phyloP scores from a whole-genome alignment of 2,888 invertebrate species.

The Callyntrura sp. region DNA sequence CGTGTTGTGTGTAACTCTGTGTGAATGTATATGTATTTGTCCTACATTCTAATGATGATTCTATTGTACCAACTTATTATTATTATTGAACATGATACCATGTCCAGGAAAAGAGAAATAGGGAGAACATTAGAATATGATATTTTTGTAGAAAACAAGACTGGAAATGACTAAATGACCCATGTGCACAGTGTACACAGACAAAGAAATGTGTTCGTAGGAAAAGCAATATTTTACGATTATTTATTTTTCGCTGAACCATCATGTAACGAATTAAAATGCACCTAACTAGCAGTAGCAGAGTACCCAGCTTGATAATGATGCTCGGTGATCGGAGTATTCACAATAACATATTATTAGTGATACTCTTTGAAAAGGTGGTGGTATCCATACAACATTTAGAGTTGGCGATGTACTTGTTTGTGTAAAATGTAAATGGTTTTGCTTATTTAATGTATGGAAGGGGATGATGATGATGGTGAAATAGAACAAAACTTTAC shows the following conservation, averaged over 20 bases:
- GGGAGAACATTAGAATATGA: slow-evolving; percentile 62
- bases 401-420: not conserved
- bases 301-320: slow-evolving; percentile 15
- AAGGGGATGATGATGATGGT: slow-evolving; percentile 63
- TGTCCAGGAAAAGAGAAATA: slow-evolving; percentile 45
- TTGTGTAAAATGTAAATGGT: slow-evolving; percentile 61
- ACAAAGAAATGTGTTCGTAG: not conserved
- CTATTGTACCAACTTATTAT: no score
- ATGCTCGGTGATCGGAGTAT: no score
- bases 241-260: slow-evolving; percentile 36
- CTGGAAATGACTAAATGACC: slow-evolving; percentile 76
- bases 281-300: slow-evolving; percentile 42
- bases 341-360: not conserved
- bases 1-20: no score
- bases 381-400: not conserved
- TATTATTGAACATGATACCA: no score
- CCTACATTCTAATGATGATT: slow-evolving; percentile 58
- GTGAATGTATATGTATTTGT: not conserved
- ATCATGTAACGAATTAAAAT: slow-evolving; percentile 71
- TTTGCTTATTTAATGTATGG: slow-evolving; percentile 65
- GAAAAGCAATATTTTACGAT: slow-evolving; percentile 8
- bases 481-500: slow-evolving; percentile 71
- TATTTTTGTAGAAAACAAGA: slow-evolving; percentile 66
- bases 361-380: slow-evolving; percentile 35
- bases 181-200: slow-evolving; percentile 51